Conservation (phyloP, 2,113 vertebrate species). For the Entomyzon cyanotis region DNA sequence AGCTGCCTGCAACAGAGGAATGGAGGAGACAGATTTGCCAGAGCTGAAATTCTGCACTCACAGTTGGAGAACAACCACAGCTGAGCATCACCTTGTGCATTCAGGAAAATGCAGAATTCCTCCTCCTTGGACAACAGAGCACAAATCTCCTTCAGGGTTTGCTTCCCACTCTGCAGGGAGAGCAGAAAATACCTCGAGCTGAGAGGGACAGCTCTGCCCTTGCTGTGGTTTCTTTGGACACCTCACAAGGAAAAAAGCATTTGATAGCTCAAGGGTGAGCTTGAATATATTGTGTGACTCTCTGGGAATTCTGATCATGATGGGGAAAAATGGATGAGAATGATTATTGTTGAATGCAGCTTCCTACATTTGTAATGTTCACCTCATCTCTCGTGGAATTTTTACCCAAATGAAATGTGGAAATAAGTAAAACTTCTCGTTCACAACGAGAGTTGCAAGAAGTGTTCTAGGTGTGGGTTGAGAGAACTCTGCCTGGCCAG, state of each 20-base stretch:
- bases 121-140: background rate
- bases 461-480: accelerated
- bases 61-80: accelerated
- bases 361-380: background rate
- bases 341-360: background rate
- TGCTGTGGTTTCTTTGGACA: background rate
- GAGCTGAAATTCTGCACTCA: background rate
- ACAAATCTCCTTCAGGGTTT: background rate
- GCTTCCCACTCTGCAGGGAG: background rate
- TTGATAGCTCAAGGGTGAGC: background rate
- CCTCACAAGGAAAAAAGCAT: background rate
- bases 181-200: background rate
- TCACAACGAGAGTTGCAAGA: background rate
- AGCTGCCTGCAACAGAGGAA: background rate
- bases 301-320: background rate
- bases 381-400: background rate
- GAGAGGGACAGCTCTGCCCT: background rate
- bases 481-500: background rate
- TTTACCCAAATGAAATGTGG: background rate
- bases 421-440: background rate
- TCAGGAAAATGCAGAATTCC: background rate
- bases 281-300: background rate
- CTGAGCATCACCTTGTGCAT: background rate
- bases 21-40: background rate
- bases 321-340: background rate